Evolutionary conservation across 2,888 invertebrate species (phyloP), one percentile per base, ranked within the genome.

Genomic region (Scaeva pyrastri): DNA sequence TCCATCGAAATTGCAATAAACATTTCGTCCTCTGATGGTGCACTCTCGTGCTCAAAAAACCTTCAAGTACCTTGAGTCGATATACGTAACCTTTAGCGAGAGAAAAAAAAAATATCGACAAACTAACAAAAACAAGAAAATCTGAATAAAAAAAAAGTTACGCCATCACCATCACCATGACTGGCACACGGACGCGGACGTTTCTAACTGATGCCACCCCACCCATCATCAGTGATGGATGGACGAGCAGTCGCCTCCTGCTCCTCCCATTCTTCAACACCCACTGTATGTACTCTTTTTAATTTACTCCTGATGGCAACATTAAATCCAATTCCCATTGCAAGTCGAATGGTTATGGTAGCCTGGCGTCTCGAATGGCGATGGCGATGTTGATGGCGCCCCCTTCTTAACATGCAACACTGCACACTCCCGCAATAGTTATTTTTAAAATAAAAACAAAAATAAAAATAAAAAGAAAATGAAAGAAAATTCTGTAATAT

Each of bases 321-420:
- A 56, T 81, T 77, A 62, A 76, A 77, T 77, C 66, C 76, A 68
- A 73, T 72, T 85, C 70, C 62, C 64, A 41, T 39, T 62, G 50
- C 45, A 31, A 45, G 41, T 23, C 41, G 77, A 72, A 73, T 45
- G 2, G 14, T n/a, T n/a, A n/a, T n/a, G n/a, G n/a, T n/a, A n/a
- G n/a, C n/a, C n/a, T 60, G 41, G 60, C 74, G 50, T 68, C 45
- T 79, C 21, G 56, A 50, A 77, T 72, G 50, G 72, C 68, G 48
- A 45, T 16, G 16, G 12, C 50, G 7, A 39, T 39, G 12, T 39
- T n/a, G n/a, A 11, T 8, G 3, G 68, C 23, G 48, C 48, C 64
- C 77, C 43, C 48, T 70, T 68, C 41, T 76, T 70, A 31, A 26
- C 80, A 75, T 79, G 84, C 80, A 85, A 85, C 80, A 55, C 36